Conservation (phyloP, 2,888 invertebrate species). For the Polymixis lichenea region DNA sequence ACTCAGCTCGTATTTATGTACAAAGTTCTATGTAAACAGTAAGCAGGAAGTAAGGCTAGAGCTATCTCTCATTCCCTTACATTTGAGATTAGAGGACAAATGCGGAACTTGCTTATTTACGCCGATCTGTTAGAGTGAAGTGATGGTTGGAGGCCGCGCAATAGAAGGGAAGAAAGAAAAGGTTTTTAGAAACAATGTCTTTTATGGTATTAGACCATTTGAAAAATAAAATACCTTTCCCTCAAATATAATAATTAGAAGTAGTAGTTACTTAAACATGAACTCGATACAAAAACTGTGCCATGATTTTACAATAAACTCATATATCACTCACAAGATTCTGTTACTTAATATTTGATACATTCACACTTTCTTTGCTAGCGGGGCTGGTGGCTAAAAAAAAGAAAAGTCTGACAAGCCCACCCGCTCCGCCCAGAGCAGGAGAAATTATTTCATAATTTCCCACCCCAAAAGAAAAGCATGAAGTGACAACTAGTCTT, state of each 20-base stretch:
- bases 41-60: conserved; percentile 34
- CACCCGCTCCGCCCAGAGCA: too few relatives aligned
- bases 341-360: not conserved
- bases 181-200: too few relatives aligned
- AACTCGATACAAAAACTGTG: not conserved
- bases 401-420: too few relatives aligned
- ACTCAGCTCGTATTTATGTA: conserved; percentile 48
- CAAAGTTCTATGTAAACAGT: conserved; percentile 58
- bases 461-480: too few relatives aligned
- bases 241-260: too few relatives aligned
- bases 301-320: not conserved
- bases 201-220: not conserved
- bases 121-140: conserved; percentile 11
- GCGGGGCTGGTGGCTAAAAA: too few relatives aligned
- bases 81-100: conserved; percentile 50
- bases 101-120: conserved; percentile 43
- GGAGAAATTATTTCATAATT: too few relatives aligned
- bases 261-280: not conserved
- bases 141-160: too few relatives aligned
- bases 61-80: conserved; percentile 45
- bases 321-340: not conserved
- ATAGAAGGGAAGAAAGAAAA: not conserved
- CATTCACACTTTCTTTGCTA: too few relatives aligned
- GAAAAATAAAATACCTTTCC: not conserved
- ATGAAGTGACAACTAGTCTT: too few relatives aligned